Evolutionary conservation across 2,113 vertebrate species (phyloP).

Genomic region (Petrocephalus microphthalmus): DNA sequence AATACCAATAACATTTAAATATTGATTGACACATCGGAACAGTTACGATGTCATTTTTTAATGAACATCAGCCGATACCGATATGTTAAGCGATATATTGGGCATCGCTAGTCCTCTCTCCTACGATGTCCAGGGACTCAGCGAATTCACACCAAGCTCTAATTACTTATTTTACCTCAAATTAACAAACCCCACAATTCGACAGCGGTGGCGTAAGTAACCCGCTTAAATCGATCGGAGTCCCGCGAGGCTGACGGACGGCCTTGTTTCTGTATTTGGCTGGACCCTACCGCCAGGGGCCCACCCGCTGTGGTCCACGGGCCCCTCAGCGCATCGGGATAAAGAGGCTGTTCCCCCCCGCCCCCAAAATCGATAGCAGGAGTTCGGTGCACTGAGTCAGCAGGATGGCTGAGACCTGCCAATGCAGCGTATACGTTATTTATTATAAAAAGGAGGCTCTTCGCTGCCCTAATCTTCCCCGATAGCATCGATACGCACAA

Average conservation of each 20-base stretch:
- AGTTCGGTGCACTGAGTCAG: not conserved
- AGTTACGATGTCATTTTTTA: not conserved
- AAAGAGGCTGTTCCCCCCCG: constrained; percentile 48
- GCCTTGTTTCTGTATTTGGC: constrained; percentile 51
- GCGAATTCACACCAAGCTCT: not conserved
- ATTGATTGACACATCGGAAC: not conserved
- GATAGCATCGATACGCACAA: constrained; percentile 22
- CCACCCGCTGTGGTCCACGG: constrained; percentile 43
- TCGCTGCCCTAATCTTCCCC: not conserved
- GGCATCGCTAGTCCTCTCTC: not conserved
- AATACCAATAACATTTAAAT: not conserved
- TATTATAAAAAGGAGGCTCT: constrained; percentile 22
- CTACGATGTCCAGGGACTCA: not conserved
- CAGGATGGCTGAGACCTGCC: constrained; percentile 16
- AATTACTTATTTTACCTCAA: not conserved
- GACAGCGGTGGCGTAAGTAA: not conserved
- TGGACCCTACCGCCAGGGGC: constrained; percentile 42
- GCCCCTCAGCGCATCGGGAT: constrained; percentile 45
- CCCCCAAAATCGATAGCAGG: constrained; percentile 54
- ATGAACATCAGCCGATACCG: not conserved
- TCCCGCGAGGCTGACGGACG: constrained; percentile 22
- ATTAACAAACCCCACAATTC: not conserved
- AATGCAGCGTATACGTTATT: constrained; percentile 23
- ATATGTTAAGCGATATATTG: not conserved
- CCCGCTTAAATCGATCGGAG: not conserved